Evolutionary conservation across 2,888 invertebrate genomes (phyloP).

Genomic region (Vesta saturnalis): DNA sequence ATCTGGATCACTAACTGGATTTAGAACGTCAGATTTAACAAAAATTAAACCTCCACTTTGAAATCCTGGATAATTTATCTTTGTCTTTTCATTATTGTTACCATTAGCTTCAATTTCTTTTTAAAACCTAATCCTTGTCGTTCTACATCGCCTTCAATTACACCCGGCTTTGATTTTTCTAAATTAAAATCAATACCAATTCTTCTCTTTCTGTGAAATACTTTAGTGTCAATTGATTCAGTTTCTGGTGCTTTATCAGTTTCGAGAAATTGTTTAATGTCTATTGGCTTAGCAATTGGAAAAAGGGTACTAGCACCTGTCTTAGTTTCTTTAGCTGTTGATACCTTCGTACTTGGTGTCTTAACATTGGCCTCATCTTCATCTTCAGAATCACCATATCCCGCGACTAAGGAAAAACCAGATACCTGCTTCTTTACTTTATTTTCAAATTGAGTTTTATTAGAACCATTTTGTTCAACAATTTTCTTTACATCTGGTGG

Average conservation of each 20-base stretch:
- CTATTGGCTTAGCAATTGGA: slow-evolving; percentile 61
- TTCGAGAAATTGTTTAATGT: slow-evolving; percentile 55
- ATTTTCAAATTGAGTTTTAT: slow-evolving; percentile 24
- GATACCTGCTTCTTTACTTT: slow-evolving; percentile 36
- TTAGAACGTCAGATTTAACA: slow-evolving; percentile 50
- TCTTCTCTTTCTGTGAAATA: slow-evolving; percentile 66
- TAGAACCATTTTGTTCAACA: slow-evolving; percentile 36
- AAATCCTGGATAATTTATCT: slow-evolving; percentile 51
- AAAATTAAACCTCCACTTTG: slow-evolving; percentile 60
- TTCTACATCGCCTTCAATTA: slow-evolving; percentile 46
- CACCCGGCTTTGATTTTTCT: slow-evolving; percentile 39
- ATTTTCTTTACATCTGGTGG: slow-evolving; percentile 55
- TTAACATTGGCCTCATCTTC: slow-evolving; percentile 56
- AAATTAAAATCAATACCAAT: slow-evolving; percentile 65
- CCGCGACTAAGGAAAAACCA: slow-evolving; percentile 65
- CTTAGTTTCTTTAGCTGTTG: slow-evolving; percentile 35
- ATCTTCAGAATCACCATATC: slow-evolving; percentile 67
- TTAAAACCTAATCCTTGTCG: slow-evolving; percentile 59
- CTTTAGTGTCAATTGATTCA: slow-evolving; percentile 59
- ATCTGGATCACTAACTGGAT: slow-evolving; percentile 31
- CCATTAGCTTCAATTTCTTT: slow-evolving; percentile 38
- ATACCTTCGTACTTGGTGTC: not conserved
- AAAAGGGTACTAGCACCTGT: slow-evolving; percentile 61
- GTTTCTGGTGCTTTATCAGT: slow-evolving; percentile 30
- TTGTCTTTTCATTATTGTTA: slow-evolving; percentile 35